Evolutionary conservation across 2,797 vertebrate genomes (phyloP).

Genomic region (Aselliscus stoliczkanus): DNA sequence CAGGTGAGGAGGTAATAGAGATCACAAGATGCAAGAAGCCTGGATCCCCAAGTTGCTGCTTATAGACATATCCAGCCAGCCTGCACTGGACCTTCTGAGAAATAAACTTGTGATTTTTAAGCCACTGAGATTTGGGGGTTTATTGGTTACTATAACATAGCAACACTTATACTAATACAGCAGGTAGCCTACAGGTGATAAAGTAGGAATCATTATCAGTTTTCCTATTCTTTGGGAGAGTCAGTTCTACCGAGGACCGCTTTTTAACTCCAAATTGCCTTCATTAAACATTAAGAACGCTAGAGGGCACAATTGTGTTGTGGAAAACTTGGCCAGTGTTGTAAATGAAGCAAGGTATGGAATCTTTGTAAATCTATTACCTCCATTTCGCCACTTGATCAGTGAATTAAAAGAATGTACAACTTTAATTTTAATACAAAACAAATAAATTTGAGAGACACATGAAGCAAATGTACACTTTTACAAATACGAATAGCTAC

Average conservation of each 20-base stretch:
- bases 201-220: neutral
- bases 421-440: slow-evolving; percentile 19
- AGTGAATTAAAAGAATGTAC: slow-evolving; percentile 10
- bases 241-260: neutral
- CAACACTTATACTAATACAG: neutral
- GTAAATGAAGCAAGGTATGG: neutral
- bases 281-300: slow-evolving; percentile 45
- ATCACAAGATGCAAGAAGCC: neutral
- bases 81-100: neutral
- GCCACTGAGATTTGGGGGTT: neutral
- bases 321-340: neutral
- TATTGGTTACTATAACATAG: neutral
- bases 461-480: neutral
- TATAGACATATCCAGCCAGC: neutral
- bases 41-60: neutral
- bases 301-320: slow-evolving; percentile 75
- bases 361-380: neutral
- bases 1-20: neutral
- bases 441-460: neutral
- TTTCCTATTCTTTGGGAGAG: neutral
- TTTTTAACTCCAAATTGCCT: neutral
- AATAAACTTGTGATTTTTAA: neutral
- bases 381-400: neutral
- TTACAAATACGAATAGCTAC: neutral
- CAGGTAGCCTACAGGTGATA: neutral